phyloP scores from a whole-genome alignment of 1,140 invertebrate species.

The Achatina immaculata region DNA sequence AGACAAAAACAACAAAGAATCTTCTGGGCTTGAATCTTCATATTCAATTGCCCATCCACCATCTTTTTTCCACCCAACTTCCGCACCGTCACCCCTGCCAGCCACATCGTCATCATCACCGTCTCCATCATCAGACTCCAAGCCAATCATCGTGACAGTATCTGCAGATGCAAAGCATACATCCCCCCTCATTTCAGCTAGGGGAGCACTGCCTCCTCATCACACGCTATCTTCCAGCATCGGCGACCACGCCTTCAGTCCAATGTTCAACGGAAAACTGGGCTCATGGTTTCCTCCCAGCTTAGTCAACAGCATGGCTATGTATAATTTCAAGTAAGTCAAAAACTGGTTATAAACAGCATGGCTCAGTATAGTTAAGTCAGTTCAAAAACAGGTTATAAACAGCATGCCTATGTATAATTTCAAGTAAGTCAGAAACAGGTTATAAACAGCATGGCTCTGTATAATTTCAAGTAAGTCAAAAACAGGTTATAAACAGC shows the following conservation, averaged over 20 bases:
- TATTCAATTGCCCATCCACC: neutral
- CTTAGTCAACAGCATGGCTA: constrained; percentile 37
- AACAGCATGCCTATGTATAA: too few species aligned
- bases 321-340: constrained; percentile 31
- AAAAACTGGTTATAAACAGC: too few species aligned
- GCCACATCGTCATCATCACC: constrained; percentile 6
- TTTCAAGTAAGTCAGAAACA: too few species aligned
- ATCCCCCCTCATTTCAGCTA: neutral
- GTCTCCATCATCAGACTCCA: constrained; percentile 15
- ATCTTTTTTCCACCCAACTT: constrained; percentile 10
- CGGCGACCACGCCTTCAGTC: constrained; percentile 52
- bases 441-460: too few species aligned
- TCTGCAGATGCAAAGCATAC: constrained; percentile 12
- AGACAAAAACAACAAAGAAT: neutral
- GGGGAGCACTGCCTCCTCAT: constrained; percentile 32
- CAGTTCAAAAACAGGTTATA: too few species aligned
- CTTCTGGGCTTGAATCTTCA: neutral
- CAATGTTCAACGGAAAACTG: constrained; percentile 42
- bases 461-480: too few species aligned
- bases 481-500: too few species aligned
- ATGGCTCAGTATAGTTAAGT: neutral
- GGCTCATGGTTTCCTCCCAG: constrained; percentile 54
- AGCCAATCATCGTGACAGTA: constrained; percentile 34
- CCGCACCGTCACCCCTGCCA: constrained; percentile 13
- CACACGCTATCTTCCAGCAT: constrained; percentile 46